A percentile compares a stretch with the other conserved stretches of the same genome.
phyloP scores from a whole-genome alignment of 2,888 invertebrate genomes.

The Pseudococcus jackbeardsleyi region DNA sequence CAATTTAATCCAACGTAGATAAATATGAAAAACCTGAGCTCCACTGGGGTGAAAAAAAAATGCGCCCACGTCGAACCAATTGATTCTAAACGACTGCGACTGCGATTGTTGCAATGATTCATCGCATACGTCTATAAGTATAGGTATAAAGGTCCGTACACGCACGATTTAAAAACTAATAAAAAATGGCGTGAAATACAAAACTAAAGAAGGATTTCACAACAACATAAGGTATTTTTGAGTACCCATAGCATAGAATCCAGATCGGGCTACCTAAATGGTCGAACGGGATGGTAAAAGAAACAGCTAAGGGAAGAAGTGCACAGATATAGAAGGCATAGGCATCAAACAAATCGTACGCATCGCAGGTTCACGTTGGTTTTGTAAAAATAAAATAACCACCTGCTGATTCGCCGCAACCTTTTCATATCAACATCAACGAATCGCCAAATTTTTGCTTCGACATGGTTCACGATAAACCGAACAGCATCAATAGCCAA shows the following conservation, averaged over 20 bases:
- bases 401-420: conserved; percentile 34
- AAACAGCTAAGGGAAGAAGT: background rate
- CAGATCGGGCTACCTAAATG: background rate
- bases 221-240: background rate
- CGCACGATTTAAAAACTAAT: background rate
- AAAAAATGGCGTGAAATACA: conserved; percentile 17
- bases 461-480: conserved; percentile 3
- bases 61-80: no score
- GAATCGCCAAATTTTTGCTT: conserved; percentile 13
- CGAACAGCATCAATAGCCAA: background rate
- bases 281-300: background rate
- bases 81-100: no score
- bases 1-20: no score
- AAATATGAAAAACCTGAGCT: no score
- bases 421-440: conserved; percentile 35
- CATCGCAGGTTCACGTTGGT: background rate
- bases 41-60: no score
- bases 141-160: background rate
- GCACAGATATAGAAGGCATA: background rate
- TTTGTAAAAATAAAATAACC: conserved; percentile 27
- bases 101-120: no score
- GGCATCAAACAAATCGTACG: conserved; percentile 1
- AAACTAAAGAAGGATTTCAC: background rate
- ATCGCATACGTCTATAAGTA: no score
- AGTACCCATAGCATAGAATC: background rate